Evolutionary conservation across 2,888 invertebrate genomes (phyloP).

Genomic region (Nysson spinosus): DNA sequence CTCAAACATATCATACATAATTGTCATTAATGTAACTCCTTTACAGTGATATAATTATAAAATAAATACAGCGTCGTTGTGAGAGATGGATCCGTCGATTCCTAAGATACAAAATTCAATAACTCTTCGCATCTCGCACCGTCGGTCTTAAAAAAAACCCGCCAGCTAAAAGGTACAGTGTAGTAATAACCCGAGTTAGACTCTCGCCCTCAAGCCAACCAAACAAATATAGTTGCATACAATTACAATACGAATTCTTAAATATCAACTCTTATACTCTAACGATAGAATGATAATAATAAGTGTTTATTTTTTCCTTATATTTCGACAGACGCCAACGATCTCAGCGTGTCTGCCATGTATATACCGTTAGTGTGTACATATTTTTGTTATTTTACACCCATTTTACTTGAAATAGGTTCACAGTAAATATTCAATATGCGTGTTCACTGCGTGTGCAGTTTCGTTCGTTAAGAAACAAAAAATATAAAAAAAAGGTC

Average conservation of each 20-base stretch:
- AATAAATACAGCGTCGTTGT: slow-evolving; percentile 2
- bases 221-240: slow-evolving; percentile 77
- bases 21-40: no score
- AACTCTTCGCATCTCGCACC: neutral
- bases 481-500: neutral
- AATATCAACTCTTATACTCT: slow-evolving; percentile 77
- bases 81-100: neutral
- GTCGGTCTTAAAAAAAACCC: slow-evolving; percentile 48
- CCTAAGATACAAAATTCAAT: slow-evolving; percentile 3
- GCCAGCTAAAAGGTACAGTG: slow-evolving; percentile 77
- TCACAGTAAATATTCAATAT: neutral
- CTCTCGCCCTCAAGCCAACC: slow-evolving; percentile 78
- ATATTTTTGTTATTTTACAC: no score
- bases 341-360: slow-evolving; percentile 33
- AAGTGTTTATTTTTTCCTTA: no score
- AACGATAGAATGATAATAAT: slow-evolving; percentile 75
- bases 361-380: neutral
- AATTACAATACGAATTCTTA: slow-evolving; percentile 77
- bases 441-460: neutral
- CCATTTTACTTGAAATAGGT: no score
- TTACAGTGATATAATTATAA: neutral
- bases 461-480: neutral
- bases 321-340: slow-evolving; percentile 38
- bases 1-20: no score
- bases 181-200: slow-evolving; percentile 78